Conservation (phyloP, 2,113 vertebrate species). For the Heteronetta atricapilla region DNA sequence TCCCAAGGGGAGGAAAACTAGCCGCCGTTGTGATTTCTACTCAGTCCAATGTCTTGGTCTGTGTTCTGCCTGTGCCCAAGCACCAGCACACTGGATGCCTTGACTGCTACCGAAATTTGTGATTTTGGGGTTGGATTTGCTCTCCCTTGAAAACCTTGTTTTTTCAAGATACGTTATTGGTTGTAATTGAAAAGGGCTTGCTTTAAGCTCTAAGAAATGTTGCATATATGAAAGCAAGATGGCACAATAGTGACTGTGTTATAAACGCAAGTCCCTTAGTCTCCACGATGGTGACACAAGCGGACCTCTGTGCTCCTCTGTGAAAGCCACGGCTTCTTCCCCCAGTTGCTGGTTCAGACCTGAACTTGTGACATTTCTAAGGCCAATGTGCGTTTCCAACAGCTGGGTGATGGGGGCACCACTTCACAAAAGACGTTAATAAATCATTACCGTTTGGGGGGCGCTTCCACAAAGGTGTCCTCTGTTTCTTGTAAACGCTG, state of each 20-base stretch:
- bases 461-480: background rate
- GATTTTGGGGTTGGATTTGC: background rate
- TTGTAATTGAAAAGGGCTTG: background rate
- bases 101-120: background rate
- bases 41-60: rapidly evolving
- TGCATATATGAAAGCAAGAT: background rate
- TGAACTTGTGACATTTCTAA: background rate
- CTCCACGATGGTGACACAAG: background rate
- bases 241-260: background rate
- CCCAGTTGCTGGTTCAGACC: background rate
- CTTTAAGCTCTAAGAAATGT: background rate
- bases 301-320: background rate
- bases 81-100: no score
- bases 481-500: background rate
- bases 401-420: background rate
- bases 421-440: background rate
- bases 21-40: background rate
- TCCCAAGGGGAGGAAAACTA: background rate
- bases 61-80: background rate
- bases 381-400: background rate
- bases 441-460: background rate
- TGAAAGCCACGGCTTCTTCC: background rate
- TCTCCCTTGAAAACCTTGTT: background rate
- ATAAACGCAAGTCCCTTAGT: background rate
- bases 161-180: background rate